Conservation (phyloP, 92 coral and sea anemone species). For the Parazoanthus atlanticus region DNA sequence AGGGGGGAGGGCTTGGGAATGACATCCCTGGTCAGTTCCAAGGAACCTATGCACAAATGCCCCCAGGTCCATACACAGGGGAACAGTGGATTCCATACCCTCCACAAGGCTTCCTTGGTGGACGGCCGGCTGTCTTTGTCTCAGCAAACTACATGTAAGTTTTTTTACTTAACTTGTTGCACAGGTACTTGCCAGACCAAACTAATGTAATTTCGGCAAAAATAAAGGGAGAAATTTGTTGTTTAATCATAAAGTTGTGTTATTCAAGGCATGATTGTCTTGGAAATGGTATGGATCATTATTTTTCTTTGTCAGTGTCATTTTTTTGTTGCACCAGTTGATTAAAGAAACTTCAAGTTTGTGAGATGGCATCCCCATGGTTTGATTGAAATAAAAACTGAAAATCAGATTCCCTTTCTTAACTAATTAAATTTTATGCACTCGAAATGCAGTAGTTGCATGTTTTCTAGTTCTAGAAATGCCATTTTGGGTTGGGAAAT, state of each 20-base stretch:
- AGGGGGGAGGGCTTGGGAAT: constrained; percentile 73
- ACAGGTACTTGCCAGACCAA: neutral
- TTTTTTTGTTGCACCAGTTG: neutral
- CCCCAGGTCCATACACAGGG: constrained; percentile 75
- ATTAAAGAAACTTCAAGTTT: no score
- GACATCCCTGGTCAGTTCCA: constrained; percentile 87
- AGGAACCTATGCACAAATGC: constrained; percentile 85
- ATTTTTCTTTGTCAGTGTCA: no score
- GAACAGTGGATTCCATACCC: constrained; percentile 94
- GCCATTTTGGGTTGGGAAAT: no score
- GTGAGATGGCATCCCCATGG: no score
- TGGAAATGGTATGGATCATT: neutral
- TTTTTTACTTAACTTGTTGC: neutral
- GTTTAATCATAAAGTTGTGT: no score
- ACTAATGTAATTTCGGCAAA: neutral
- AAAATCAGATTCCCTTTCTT: no score
- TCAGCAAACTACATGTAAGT: constrained; percentile 72
- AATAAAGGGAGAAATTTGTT: neutral
- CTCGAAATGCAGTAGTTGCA: no score
- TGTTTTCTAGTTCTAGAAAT: no score
- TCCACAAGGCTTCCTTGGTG: constrained; percentile 92
- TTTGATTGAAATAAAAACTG: no score
- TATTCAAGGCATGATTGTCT: neutral
- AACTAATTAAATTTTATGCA: no score
- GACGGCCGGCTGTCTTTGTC: constrained; percentile 92